These are phyloP conservation scores for Heliconius cydno DNA, from an alignment of 2,888 invertebrate species.

Conservation along the genomic window DNA sequence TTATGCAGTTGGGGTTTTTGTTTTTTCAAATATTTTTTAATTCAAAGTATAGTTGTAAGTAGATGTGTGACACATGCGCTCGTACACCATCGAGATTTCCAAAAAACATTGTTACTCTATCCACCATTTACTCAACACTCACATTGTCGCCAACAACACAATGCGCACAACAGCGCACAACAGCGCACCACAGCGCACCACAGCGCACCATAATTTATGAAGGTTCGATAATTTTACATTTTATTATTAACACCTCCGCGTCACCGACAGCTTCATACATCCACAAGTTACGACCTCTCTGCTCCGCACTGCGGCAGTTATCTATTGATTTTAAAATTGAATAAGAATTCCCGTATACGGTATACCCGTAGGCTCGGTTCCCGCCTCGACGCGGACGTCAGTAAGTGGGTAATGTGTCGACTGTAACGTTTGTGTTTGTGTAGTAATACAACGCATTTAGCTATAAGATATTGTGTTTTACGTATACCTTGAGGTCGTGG, in stretches of 20 bases:
- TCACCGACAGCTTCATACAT: constrained; percentile 33
- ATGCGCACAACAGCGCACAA: background rate
- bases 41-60: no score
- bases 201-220: constrained; percentile 38
- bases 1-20: no score
- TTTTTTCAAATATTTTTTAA: no score
- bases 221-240: constrained; percentile 38
- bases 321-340: constrained; percentile 44
- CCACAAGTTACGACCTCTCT: background rate
- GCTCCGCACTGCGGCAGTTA: constrained; percentile 23
- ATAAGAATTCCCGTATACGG: constrained; percentile 40
- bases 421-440: background rate
- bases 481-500: no score
- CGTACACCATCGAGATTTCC: background rate
- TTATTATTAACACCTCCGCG: constrained; percentile 44
- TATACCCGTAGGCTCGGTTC: constrained; percentile 23
- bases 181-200: constrained; percentile 22
- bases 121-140: background rate
- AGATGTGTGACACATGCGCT: no score
- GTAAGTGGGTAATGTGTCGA: constrained; percentile 19
- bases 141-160: background rate
- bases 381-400: background rate
- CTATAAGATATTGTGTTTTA: no score
- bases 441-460: constrained; percentile 4
- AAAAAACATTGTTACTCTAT: background rate